Percentiles rank a stretch among this genome's conserved stretches.
Evolutionary conservation across 2,797 vertebrate species (phyloP).

Genomic region (Ctenochaetus hawaiiensis): DNA sequence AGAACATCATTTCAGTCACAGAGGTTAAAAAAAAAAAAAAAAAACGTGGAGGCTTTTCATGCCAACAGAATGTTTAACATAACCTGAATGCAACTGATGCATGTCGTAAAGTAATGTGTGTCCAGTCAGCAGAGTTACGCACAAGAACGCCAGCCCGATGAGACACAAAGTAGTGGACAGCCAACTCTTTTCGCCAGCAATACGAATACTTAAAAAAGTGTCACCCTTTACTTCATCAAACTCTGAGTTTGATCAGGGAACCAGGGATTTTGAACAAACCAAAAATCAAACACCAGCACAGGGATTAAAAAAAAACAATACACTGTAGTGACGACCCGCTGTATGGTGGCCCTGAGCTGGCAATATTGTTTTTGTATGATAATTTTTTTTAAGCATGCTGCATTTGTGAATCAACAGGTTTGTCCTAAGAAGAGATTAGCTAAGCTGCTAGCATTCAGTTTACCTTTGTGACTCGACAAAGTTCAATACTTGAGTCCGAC

Average conservation of each 20-base stretch:
- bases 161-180: constrained; percentile 50
- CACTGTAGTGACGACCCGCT: constrained; percentile 64
- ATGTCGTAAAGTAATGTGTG: constrained; percentile 22
- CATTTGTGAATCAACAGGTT: constrained; percentile 74
- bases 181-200: constrained; percentile 73
- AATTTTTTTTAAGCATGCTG: constrained; percentile 67
- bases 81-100: constrained; percentile 26
- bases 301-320: constrained; percentile 74
- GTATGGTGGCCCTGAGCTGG: constrained; percentile 68
- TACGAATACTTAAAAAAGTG: constrained; percentile 60
- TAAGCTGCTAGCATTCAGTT: constrained; percentile 75
- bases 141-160: constrained; percentile 54
- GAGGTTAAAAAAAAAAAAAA: background rate
- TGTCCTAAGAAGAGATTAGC: constrained; percentile 77
- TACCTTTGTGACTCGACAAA: constrained; percentile 64
- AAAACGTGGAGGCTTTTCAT: constrained; percentile 20
- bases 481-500: constrained; percentile 62
- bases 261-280: constrained; percentile 76
- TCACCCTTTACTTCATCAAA: constrained; percentile 55
- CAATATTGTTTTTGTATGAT: constrained; percentile 64
- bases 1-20: constrained; percentile 25
- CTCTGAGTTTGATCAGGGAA: constrained; percentile 57
- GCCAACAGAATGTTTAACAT: constrained; percentile 32
- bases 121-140: constrained; percentile 33
- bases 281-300: constrained; percentile 85